Evolutionary conservation across 1,140 invertebrate genomes (phyloP), one percentile per base, ranked within the genome.

Genomic region (Mycetomoellerius zeteki): DNA sequence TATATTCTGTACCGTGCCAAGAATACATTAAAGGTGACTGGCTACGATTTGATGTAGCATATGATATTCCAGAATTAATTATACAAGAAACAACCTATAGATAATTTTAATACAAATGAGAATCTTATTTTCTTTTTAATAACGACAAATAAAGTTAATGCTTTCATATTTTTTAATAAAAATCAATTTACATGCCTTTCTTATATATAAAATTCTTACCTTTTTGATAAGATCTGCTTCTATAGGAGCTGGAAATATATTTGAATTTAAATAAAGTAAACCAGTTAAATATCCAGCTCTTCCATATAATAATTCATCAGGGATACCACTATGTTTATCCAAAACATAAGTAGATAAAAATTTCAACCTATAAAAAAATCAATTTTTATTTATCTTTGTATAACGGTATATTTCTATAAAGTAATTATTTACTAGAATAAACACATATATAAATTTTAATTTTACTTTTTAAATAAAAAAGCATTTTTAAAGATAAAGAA

Each of bases 1-100:
- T 94, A 93, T 99, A 99, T 91, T 97, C 96, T 93, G 97, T 97
- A n/a, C 97, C 97, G 95, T 99, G 98, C 98, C 98, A 99, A 90
- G 97, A 95, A 95, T 97, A 99, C 96, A 98, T 97, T 24, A 99
- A 94, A 3, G 98, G 97, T 89, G 96, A 96, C 67, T 96, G 95
- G 78, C 92, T 95, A 87, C 94, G 94, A 90, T 93, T 95, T 87
- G 95, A 87, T 81, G 89, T 91, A 16, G 96, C 94, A 84, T 97
- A 96, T 47, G 94, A 92, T 94, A 96, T 95, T 10, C 98, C 98
- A 90, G 96, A 97, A 88, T 96, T 95, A 21, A 98, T 91, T 37
- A 98, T 97, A 16, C 95, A 93, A 78, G 94, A 88, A 33, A 97
- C 96, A 0, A 98, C 96, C 97, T 97, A 88, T 56, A 94, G 91